Percentiles rank a stretch among this genome's conserved stretches.
Conservation (phyloP, 2,113 vertebrate species). For the Elachura formosa region DNA sequence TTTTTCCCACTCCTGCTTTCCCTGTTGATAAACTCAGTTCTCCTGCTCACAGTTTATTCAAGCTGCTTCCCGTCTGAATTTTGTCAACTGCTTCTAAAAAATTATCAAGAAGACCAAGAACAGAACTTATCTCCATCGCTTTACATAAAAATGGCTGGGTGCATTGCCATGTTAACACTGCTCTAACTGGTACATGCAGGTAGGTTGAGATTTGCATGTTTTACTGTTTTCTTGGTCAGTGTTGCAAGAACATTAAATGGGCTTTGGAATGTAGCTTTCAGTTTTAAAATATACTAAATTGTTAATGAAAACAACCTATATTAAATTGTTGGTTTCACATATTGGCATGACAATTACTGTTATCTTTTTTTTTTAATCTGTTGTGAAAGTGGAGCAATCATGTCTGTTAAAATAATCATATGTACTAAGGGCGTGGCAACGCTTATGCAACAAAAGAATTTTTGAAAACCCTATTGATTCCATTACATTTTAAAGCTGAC, state of each 20-base stretch:
- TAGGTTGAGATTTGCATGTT: slow-evolving; percentile 82
- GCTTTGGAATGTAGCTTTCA: slow-evolving; percentile 45
- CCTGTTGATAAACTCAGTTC: slow-evolving; percentile 76
- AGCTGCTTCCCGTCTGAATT: slow-evolving; percentile 73
- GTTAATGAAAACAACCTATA: slow-evolving; percentile 6
- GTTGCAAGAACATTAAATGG: slow-evolving; percentile 58
- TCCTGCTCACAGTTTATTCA: slow-evolving; percentile 67
- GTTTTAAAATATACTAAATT: slow-evolving; percentile 35
- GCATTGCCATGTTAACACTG: slow-evolving; percentile 71
- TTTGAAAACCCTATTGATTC: slow-evolving; percentile 71
- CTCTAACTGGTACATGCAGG: slow-evolving; percentile 72
- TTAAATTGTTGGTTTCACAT: slow-evolving; percentile 38
- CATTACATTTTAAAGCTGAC: slow-evolving; percentile 41
- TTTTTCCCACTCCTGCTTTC: slow-evolving; percentile 63
- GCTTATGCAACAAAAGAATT: slow-evolving; percentile 76
- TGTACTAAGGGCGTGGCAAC: slow-evolving; percentile 75
- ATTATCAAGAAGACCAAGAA: slow-evolving; percentile 70
- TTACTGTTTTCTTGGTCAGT: slow-evolving; percentile 65
- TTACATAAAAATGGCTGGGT: slow-evolving; percentile 71
- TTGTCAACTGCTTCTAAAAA: slow-evolving; percentile 74
- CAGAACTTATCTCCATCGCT: slow-evolving; percentile 69
- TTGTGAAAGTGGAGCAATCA: slow-evolving; percentile 55
- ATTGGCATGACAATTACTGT: neutral
- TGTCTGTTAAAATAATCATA: slow-evolving; percentile 65
- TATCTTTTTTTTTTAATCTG: neutral